Percentiles rank a stretch among this genome's conserved stretches.
phyloP scores from a whole-genome alignment of 2,888 invertebrate species.

The Melipona bicolor region DNA sequence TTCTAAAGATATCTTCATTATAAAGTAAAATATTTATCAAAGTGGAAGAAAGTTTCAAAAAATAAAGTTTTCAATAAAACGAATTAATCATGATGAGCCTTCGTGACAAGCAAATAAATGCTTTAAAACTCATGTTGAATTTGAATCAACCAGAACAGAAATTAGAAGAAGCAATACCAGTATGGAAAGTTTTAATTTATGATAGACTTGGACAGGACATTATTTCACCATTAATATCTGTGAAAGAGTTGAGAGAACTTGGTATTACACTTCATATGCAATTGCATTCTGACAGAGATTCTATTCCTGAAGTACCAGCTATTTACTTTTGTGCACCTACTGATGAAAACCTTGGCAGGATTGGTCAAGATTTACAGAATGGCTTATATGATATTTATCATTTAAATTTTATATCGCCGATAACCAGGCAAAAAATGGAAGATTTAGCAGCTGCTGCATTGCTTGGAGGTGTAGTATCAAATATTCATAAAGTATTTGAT shows the following conservation, averaged over 20 bases:
- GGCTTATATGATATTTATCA: constrained; percentile 97
- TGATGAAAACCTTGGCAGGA: constrained; percentile 97
- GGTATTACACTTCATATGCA: constrained; percentile 99
- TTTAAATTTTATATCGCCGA: constrained; percentile 98
- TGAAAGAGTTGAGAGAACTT: constrained; percentile 97
- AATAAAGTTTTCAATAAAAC: constrained; percentile 1
- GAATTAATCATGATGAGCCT: constrained; percentile 87
- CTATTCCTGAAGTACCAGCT: constrained; percentile 99
- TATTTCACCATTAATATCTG: constrained; percentile 97
- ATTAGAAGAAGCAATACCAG: constrained; percentile 92
- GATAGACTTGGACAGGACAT: constrained; percentile 99
- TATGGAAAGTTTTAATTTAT: constrained; percentile 98
- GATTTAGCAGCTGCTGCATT: constrained; percentile 97
- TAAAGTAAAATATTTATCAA: constrained; percentile 6
- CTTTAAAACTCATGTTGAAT: constrained; percentile 97
- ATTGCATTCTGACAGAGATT: constrained; percentile 93
- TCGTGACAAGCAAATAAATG: constrained; percentile 91
- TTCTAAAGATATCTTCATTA: neutral
- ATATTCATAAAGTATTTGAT: constrained; percentile 97
- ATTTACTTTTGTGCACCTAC: constrained; percentile 98
- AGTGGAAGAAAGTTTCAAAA: constrained; percentile 5
- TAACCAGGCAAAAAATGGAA: constrained; percentile 96
- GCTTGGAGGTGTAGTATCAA: constrained; percentile 94
- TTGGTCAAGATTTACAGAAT: constrained; percentile 95
- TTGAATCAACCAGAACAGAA: constrained; percentile 93